Percentiles rank a stretch among this genome's conserved stretches.
phyloP scores from a whole-genome alignment of 2,113 vertebrate genomes.

The Apodemus sylvaticus region DNA sequence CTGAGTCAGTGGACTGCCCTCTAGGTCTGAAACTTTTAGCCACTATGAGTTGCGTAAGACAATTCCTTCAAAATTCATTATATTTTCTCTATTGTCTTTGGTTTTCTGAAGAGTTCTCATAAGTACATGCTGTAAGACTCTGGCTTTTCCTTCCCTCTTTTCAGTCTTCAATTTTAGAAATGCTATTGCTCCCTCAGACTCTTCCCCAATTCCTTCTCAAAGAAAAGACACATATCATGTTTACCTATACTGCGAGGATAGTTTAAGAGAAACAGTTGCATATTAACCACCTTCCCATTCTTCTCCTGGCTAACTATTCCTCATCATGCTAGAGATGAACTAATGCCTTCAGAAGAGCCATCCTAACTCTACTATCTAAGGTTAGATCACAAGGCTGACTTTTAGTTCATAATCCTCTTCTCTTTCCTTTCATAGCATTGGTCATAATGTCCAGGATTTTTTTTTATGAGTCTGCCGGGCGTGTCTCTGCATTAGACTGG shows the following conservation, averaged over 20 bases:
- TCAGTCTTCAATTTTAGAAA: not conserved
- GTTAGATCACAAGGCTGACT: not conserved
- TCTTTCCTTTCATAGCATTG: not conserved
- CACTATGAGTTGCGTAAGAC: not conserved
- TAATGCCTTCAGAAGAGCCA: not conserved
- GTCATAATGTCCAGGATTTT: conserved; percentile 8
- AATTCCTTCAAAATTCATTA: not conserved
- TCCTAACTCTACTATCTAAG: not conserved
- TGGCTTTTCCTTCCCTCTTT: not conserved
- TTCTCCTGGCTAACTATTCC: not conserved
- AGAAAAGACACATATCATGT: not conserved
- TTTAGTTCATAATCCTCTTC: conserved; percentile 4
- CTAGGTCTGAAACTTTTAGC: not conserved
- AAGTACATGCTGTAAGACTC: not conserved
- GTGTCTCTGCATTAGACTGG: not conserved
- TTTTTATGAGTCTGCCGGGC: conserved; percentile 4
- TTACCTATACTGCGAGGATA: not conserved
- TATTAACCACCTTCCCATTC: not conserved
- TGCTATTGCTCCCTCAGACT: not conserved
- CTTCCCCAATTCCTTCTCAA: not conserved
- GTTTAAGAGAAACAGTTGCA: not conserved
- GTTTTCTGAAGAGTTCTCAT: not conserved
- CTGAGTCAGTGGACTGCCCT: not conserved
- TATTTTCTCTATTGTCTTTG: not conserved
- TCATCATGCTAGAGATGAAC: not conserved